phyloP scores from a whole-genome alignment of 1,140 invertebrate genomes.

The Drosophila navojoa region DNA sequence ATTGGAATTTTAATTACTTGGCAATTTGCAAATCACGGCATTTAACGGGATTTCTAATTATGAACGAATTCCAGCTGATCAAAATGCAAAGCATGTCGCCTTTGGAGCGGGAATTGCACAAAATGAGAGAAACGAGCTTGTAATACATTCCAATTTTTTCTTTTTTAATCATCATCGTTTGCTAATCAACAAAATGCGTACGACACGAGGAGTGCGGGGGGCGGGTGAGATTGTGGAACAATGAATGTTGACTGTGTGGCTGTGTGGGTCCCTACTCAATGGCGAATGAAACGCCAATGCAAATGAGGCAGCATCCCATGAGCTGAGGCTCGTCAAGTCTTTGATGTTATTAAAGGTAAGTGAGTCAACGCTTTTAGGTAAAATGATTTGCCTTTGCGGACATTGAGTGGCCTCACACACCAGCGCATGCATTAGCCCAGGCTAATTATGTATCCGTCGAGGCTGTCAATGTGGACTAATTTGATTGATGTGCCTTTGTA shows the following conservation, averaged over 20 bases:
- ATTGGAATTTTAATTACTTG: constrained; percentile 66
- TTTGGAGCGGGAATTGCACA: neutral
- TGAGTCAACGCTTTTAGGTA: constrained; percentile 47
- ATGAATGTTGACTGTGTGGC: neutral
- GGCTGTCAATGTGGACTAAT: neutral
- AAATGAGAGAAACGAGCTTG: neutral
- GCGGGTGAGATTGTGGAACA: neutral
- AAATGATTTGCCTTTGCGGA: constrained; percentile 23
- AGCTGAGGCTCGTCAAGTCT: constrained; percentile 37
- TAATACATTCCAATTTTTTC: constrained; percentile 32
- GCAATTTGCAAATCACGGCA: constrained; percentile 65
- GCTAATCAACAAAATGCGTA: constrained; percentile 54
- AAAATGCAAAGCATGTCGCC: constrained; percentile 42
- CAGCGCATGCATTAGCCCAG: neutral
- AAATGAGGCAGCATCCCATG: constrained; percentile 49
- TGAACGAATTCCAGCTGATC: constrained; percentile 64
- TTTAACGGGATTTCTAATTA: constrained; percentile 70
- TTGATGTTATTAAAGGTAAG: constrained; percentile 59
- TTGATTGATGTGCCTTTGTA: constrained; percentile 3
- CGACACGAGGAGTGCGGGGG: neutral
- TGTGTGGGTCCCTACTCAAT: neutral
- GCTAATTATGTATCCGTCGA: neutral
- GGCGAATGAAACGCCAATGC: constrained; percentile 38
- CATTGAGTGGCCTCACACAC: constrained; percentile 23
- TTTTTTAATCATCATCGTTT: constrained; percentile 69